These are phyloP conservation scores for Ovis canadensis DNA, from an alignment of 2,113 vertebrate species.

Conservation along the genomic window DNA sequence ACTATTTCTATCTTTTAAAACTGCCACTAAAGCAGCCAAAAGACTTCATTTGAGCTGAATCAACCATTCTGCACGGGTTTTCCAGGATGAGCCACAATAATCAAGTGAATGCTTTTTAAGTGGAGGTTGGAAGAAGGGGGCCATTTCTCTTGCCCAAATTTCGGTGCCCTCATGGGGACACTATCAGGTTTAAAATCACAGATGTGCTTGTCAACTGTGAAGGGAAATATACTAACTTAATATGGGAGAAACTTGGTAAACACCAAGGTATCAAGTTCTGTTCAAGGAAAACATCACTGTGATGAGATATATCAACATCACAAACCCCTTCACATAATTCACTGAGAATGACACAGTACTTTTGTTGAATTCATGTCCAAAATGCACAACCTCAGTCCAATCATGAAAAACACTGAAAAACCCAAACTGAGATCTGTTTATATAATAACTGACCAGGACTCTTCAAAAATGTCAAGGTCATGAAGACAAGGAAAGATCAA, in stretches of 20 bases:
- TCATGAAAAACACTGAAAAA: not conserved
- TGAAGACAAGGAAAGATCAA: not conserved
- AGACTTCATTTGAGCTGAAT: not conserved
- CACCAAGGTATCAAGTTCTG: not conserved
- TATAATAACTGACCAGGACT: not conserved
- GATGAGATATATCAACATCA: not conserved
- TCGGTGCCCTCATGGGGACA: not conserved
- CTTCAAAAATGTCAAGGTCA: not conserved
- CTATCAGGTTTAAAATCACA: not conserved
- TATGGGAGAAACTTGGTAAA: not conserved
- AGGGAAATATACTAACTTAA: not conserved
- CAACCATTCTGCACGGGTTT: not conserved
- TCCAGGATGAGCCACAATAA: not conserved
- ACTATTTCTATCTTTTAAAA: not conserved
- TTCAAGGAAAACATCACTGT: not conserved
- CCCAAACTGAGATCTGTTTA: not conserved
- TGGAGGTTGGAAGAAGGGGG: not conserved
- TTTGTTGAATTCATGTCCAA: not conserved
- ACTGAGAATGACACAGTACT: not conserved
- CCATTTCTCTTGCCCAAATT: not conserved
- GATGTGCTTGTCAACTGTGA: not conserved
- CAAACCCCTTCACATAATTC: not conserved
- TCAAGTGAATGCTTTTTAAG: not conserved
- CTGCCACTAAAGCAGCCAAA: not conserved
- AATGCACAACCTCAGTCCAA: not conserved